phyloP scores from a whole-genome alignment of 2,797 vertebrate genomes.

The Sebastiscus albofasciatus region DNA sequence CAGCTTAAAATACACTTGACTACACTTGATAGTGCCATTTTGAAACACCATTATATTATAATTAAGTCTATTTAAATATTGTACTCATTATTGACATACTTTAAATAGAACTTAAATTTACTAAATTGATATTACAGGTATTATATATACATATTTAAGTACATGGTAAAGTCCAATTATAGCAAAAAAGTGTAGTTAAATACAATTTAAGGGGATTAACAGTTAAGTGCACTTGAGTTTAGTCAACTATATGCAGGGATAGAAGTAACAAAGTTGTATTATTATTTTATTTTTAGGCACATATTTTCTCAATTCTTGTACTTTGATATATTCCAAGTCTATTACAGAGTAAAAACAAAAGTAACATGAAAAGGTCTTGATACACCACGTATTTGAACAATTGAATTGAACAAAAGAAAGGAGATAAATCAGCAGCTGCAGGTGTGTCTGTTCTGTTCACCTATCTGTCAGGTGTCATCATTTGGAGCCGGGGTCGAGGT shows the following conservation, averaged over 20 bases:
- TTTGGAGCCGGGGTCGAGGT: neutral
- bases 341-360: neutral
- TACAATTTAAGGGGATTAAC: neutral
- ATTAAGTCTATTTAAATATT: neutral
- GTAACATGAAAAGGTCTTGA: neutral
- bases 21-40: neutral
- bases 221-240: neutral
- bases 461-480: neutral
- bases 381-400: neutral
- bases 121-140: neutral
- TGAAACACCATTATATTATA: neutral
- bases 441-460: neutral
- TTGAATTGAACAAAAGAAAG: neutral
- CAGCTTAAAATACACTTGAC: neutral
- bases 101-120: neutral
- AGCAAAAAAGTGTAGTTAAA: neutral
- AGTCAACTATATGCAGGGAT: neutral
- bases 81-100: neutral
- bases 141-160: neutral
- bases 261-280: neutral
- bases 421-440: neutral
- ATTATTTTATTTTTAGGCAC: too few relatives aligned
- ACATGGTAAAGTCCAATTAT: neutral
- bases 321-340: neutral
- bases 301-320: neutral